Conservation (phyloP, 2,113 vertebrate species). For the Cheilinus undulatus region DNA sequence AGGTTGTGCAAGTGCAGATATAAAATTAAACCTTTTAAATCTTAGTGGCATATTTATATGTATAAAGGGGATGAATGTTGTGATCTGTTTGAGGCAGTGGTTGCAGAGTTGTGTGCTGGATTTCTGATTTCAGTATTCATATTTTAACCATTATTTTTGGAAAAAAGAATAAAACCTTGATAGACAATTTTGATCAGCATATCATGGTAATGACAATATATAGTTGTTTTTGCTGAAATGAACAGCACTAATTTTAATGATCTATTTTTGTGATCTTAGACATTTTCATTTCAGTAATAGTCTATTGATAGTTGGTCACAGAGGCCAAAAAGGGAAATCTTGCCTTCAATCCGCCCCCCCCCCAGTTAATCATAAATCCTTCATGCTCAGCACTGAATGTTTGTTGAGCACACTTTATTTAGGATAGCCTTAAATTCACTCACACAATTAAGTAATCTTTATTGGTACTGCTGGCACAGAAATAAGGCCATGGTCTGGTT, state of each 20-base stretch:
- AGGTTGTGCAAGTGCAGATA: too few species aligned
- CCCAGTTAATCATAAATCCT: conserved; percentile 21
- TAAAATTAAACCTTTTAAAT: too few species aligned
- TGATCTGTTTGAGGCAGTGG: too few species aligned
- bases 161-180: background rate
- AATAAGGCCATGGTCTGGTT: conserved; percentile 4
- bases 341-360: background rate
- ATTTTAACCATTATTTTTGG: background rate
- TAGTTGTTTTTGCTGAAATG: background rate
- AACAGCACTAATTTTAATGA: too few species aligned
- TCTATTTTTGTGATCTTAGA: too few species aligned
- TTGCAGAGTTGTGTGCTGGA: background rate
- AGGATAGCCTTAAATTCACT: conserved; percentile 8
- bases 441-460: conserved; percentile 2
- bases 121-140: background rate
- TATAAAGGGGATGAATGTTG: too few species aligned
- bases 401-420: background rate
- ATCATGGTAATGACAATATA: too few species aligned
- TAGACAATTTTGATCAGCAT: background rate
- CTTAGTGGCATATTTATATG: too few species aligned
- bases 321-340: background rate
- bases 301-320: background rate
- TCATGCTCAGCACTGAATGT: background rate
- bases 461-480: conserved; percentile 16
- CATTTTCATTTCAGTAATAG: background rate